Percentiles rank a stretch among this genome's conserved stretches.
phyloP scores from a whole-genome alignment of 1,140 invertebrate genomes.

The Phymorhynchus buccinoides region DNA sequence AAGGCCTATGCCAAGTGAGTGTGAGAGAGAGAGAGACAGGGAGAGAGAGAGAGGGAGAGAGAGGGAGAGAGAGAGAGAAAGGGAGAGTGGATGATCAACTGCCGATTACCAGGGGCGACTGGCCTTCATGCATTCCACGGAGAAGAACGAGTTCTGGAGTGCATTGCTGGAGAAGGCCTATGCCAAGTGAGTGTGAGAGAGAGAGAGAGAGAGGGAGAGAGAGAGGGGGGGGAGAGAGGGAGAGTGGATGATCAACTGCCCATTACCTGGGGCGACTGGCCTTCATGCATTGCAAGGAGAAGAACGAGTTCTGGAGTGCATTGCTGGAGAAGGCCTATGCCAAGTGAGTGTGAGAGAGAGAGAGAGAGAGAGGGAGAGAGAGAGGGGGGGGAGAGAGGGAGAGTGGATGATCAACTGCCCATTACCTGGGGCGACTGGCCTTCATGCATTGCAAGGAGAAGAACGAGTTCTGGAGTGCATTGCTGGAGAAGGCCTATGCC shows the following conservation, averaged over 20 bases:
- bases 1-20: conserved; percentile 96
- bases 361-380: background rate
- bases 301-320: conserved; percentile 95
- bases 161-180: conserved; percentile 98
- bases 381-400: no score
- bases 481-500: conserved; percentile 98
- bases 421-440: conserved; percentile 91
- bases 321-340: conserved; percentile 98
- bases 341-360: conserved; percentile 77
- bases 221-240: no score
- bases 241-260: conserved; percentile 96
- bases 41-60: background rate
- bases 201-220: no score
- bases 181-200: conserved; percentile 82
- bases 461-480: conserved; percentile 95
- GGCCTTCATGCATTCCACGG: conserved; percentile 93
- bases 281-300: conserved; percentile 93
- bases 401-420: conserved; percentile 95
- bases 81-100: conserved; percentile 95
- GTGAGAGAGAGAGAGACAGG: background rate
- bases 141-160: conserved; percentile 94
- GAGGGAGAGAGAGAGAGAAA: background rate
- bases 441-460: conserved; percentile 94
- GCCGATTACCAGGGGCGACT: conserved; percentile 92
- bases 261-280: conserved; percentile 91